phyloP scores from a whole-genome alignment of 2,888 invertebrate species.

The Acleris cristana region DNA sequence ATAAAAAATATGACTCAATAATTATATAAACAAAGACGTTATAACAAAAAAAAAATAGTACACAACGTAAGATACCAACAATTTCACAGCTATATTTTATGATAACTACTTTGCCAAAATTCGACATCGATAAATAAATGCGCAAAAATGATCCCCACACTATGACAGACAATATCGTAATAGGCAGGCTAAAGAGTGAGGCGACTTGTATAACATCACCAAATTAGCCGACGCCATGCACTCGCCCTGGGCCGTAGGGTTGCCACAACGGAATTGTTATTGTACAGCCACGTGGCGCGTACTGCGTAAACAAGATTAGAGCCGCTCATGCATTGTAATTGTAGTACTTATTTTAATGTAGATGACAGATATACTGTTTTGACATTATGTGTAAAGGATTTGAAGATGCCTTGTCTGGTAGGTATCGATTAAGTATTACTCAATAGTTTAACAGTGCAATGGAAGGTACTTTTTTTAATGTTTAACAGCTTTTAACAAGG shows the following conservation, averaged over 20 bases:
- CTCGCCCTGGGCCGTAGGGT: constrained; percentile 73
- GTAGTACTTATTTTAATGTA: not conserved
- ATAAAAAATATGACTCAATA: no score
- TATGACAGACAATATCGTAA: constrained; percentile 75
- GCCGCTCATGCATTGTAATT: constrained; percentile 5
- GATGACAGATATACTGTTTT: not conserved
- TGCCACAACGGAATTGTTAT: constrained; percentile 48
- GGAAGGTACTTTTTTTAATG: no score
- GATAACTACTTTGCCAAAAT: not conserved
- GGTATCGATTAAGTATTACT: no score
- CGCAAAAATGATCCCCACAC: constrained; percentile 48
- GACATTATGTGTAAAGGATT: no score
- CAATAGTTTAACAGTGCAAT: no score
- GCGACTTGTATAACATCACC: constrained; percentile 82
- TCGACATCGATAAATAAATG: constrained; percentile 19
- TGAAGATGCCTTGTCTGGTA: no score
- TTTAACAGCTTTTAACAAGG: no score
- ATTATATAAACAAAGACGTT: no score
- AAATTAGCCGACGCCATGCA: constrained; percentile 79
- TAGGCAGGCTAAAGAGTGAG: constrained; percentile 81
- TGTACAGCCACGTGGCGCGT: constrained; percentile 26
- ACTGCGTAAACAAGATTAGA: constrained; percentile 33
- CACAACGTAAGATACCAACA: no score
- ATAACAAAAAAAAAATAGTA: no score
- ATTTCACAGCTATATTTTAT: not conserved